A percentile compares a stretch with the other conserved stretches of the same genome.
phyloP scores from a whole-genome alignment of 2,888 invertebrate genomes.

The Ferdinandea cuprea region DNA sequence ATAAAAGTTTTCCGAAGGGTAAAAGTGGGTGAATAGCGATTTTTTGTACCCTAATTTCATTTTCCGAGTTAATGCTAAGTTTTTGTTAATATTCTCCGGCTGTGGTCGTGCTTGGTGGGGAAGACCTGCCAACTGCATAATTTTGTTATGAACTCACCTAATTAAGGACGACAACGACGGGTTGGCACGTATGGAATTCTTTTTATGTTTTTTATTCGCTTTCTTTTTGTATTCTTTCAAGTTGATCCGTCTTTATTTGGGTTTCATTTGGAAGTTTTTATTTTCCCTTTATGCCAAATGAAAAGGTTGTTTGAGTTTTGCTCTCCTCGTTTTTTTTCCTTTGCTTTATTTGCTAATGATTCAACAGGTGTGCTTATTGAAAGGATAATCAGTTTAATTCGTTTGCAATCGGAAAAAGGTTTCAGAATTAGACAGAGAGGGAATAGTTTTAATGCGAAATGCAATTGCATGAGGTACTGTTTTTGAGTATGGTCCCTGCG shows the following conservation, averaged over 20 bases:
- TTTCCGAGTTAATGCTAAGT: conserved; percentile 66
- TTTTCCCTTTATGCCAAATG: conserved; percentile 13
- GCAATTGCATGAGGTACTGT: conserved; percentile 10
- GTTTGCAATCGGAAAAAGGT: conserved; percentile 58
- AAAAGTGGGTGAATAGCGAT: not conserved
- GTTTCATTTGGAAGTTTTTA: conserved; percentile 18
- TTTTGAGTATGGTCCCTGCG: conserved; percentile 21
- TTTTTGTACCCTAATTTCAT: conserved; percentile 55
- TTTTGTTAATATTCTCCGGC: conserved; percentile 54
- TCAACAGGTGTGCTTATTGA: conserved; percentile 68
- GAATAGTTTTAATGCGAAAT: conserved; percentile 10
- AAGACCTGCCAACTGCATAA: conserved; percentile 67
- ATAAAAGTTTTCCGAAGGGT: conserved; percentile 65
- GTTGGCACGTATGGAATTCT: conserved; percentile 55
- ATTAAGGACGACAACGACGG: conserved; percentile 61
- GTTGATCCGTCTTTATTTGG: conserved; percentile 40
- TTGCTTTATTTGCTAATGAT: conserved; percentile 19
- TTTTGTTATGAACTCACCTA: conserved; percentile 70
- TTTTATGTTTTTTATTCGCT: conserved; percentile 16
- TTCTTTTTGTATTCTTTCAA: conserved; percentile 25
- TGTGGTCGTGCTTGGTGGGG: conserved; percentile 5
- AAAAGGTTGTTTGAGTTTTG: conserved; percentile 17
- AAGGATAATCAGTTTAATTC: conserved; percentile 66
- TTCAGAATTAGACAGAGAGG: not conserved
- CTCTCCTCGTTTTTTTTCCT: not conserved